These are phyloP conservation scores for Stramonita haemastoma DNA, from an alignment of 2,888 invertebrate genomes.

Conservation along the genomic window DNA sequence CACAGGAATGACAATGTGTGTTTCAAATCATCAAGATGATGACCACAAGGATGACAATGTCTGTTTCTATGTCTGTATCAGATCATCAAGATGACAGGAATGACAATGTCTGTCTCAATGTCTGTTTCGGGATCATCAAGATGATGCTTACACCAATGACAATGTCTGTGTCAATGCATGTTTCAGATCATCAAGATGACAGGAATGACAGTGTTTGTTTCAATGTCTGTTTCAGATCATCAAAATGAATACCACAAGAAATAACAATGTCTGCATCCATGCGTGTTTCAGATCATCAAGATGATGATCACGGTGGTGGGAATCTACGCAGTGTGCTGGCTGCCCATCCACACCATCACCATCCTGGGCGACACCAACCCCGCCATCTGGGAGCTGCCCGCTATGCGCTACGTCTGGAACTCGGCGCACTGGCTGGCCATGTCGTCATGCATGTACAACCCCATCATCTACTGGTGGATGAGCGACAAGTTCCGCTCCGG, in stretches of 20 bases:
- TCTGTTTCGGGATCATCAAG: no score
- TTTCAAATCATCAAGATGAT: no score
- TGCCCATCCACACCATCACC: conserved; percentile 94
- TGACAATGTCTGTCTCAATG: no score
- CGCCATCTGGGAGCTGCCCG: conserved; percentile 53
- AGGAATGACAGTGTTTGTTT: neutral
- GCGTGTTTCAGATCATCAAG: conserved; percentile 79
- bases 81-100: neutral
- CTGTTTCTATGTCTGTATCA: no score
- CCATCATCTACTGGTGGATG: conserved; percentile 97
- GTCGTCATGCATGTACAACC: conserved; percentile 98
- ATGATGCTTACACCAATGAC: no score
- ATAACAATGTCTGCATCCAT: neutral
- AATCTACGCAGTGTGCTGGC: conserved; percentile 95
- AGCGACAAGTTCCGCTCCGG: conserved; percentile 84
- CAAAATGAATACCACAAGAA: no score
- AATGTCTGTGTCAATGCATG: neutral
- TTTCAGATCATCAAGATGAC: neutral
- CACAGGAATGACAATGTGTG: no score
- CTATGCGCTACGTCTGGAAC: conserved; percentile 63
- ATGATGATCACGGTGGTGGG: conserved; percentile 93
- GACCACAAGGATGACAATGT: no score
- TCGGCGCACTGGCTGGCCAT: conserved; percentile 88
- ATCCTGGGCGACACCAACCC: conserved; percentile 80
- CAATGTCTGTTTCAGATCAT: neutral